These are phyloP conservation scores for Thereva unica DNA, from an alignment of 2,888 invertebrate species.

Conservation along the genomic window DNA sequence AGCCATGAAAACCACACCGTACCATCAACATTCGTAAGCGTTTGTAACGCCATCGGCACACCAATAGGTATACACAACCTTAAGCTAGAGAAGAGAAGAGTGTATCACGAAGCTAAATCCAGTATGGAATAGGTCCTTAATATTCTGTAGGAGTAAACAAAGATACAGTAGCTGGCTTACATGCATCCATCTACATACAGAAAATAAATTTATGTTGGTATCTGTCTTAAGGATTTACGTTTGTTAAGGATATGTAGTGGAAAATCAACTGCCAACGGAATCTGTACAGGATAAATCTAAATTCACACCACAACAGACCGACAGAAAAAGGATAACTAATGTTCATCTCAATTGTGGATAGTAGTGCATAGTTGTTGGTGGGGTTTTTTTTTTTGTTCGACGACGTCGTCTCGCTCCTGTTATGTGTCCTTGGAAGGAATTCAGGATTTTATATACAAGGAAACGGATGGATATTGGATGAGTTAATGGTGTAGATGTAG, in stretches of 20 bases:
- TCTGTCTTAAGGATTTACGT: slow-evolving; percentile 41
- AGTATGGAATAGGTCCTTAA: slow-evolving; percentile 26
- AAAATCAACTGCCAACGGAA: slow-evolving; percentile 40
- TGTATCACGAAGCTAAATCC: slow-evolving; percentile 24
- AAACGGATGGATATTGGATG: no score
- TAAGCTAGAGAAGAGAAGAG: neutral
- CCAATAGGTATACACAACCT: neutral
- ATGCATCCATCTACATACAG: slow-evolving; percentile 33
- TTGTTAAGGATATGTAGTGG: slow-evolving; percentile 41
- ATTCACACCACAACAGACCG: slow-evolving; percentile 33
- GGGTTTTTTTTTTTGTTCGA: no score
- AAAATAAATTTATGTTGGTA: slow-evolving; percentile 39
- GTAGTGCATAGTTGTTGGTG: slow-evolving; percentile 1
- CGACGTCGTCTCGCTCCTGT: no score
- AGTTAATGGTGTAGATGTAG: no score
- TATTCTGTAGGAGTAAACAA: slow-evolving; percentile 37
- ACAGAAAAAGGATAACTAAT: slow-evolving; percentile 35
- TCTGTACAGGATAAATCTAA: slow-evolving; percentile 38
- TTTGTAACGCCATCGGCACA: slow-evolving; percentile 13
- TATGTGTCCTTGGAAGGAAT: no score
- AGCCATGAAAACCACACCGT: slow-evolving; percentile 23
- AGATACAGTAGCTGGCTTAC: slow-evolving; percentile 32
- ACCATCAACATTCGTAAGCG: slow-evolving; percentile 10
- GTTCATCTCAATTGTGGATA: slow-evolving; percentile 34
- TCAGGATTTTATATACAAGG: no score